Percentiles rank a stretch among this genome's conserved stretches.
Conservation (phyloP, 2,797 vertebrate genomes). For the Sebastes steindachneri region DNA sequence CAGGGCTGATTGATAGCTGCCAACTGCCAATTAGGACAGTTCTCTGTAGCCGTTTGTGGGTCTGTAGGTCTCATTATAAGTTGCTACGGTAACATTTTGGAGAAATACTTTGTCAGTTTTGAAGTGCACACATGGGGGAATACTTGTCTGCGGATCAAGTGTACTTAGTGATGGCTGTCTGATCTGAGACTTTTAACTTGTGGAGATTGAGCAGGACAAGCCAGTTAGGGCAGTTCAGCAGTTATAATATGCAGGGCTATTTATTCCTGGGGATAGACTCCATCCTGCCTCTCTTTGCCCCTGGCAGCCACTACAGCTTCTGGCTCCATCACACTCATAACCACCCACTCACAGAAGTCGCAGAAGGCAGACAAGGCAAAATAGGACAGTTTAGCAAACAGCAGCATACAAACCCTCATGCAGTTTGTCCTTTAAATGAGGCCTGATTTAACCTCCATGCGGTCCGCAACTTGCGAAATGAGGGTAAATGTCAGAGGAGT, state of each 20-base stretch:
- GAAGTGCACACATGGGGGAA: background rate
- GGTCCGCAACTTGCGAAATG: constrained; percentile 22
- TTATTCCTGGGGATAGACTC: constrained; percentile 50
- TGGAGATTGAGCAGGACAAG: constrained; percentile 19
- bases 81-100: constrained; percentile 22
- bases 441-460: constrained; percentile 4
- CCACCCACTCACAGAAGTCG: constrained; percentile 63
- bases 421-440: constrained; percentile 27
- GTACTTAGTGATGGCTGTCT: constrained; percentile 5
- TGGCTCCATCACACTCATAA: constrained; percentile 51
- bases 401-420: constrained; percentile 10
- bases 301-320: constrained; percentile 58
- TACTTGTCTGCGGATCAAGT: constrained; percentile 29
- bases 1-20: constrained; percentile 54
- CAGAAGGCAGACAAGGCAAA: constrained; percentile 47
- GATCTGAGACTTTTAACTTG: constrained; percentile 38
- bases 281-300: constrained; percentile 57
- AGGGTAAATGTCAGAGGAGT: constrained; percentile 16
- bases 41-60: constrained; percentile 38
- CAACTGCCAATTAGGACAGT: constrained; percentile 61
- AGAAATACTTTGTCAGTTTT: constrained; percentile 31
- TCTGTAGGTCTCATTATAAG: constrained; percentile 16
- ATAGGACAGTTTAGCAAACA: constrained; percentile 52
- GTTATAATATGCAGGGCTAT: constrained; percentile 31
- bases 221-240: constrained; percentile 3